Evolutionary conservation across 2,113 vertebrate genomes (phyloP).

Genomic region (Prinia subflava): DNA sequence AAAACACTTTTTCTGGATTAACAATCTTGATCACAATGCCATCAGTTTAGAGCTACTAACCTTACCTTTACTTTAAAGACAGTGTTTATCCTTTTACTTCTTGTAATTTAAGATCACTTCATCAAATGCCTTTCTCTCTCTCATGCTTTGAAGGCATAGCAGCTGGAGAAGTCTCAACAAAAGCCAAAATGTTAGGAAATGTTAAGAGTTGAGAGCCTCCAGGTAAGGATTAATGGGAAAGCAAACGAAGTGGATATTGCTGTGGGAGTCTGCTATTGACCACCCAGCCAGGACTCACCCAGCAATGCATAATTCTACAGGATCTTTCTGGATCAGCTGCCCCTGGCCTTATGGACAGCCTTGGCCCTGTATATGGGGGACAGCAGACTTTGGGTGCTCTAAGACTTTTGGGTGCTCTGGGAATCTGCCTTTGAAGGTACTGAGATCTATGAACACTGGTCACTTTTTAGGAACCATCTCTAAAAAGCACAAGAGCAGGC

Average conservation of each 20-base stretch:
- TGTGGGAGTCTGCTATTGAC: not conserved
- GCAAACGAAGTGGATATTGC: not conserved
- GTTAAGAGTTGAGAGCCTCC: not conserved
- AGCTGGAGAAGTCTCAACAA: not conserved
- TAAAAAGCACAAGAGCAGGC: not conserved
- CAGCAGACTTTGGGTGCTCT: not conserved
- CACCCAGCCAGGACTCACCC: not conserved
- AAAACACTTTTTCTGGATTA: not conserved
- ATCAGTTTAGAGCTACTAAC: not conserved
- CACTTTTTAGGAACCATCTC: not conserved
- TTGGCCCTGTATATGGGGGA: not conserved
- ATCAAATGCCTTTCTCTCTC: not conserved
- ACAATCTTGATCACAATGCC: not conserved
- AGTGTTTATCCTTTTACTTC: not conserved
- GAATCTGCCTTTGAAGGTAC: not conserved
- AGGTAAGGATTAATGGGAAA: not conserved
- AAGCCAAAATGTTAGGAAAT: not conserved
- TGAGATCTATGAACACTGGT: accelerated
- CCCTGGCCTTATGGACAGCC: not conserved
- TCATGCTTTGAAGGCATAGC: not conserved
- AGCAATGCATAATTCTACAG: not conserved
- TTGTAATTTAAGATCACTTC: not conserved
- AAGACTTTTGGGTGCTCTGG: not conserved
- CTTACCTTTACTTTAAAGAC: not conserved
- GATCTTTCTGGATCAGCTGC: not conserved